Evolutionary conservation across 2,113 vertebrate species (phyloP).

Genomic region (Amphilophus citrinellus): DNA sequence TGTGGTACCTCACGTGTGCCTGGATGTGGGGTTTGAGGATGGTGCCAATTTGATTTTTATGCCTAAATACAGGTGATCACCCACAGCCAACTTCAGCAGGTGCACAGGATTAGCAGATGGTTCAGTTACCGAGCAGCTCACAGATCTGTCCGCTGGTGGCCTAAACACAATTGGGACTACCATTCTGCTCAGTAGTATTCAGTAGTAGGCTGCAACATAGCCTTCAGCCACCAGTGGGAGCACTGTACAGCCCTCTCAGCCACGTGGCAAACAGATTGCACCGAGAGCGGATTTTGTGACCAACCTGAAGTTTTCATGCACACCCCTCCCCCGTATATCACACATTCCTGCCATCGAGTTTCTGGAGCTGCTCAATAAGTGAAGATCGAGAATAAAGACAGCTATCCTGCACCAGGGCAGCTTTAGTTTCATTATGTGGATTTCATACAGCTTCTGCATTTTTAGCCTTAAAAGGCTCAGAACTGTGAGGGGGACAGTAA

Average conservation of each 20-base stretch:
- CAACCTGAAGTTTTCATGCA: no score
- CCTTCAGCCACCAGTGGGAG: no score
- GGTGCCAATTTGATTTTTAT: neutral
- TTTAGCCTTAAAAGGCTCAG: neutral
- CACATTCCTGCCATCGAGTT: no score
- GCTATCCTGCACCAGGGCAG: neutral
- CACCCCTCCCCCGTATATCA: neutral
- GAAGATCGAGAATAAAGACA: neutral
- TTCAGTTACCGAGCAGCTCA: constrained; percentile 2
- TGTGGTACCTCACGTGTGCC: neutral
- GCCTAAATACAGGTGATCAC: neutral
- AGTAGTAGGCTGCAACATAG: neutral
- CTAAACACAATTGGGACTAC: neutral
- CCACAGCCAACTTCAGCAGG: neutral
- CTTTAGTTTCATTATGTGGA: neutral
- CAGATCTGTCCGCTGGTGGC: neutral
- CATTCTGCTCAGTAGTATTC: constrained; percentile 17
- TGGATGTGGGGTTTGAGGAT: neutral
- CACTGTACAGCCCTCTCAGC: neutral
- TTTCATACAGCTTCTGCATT: neutral
- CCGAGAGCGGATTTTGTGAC: neutral
- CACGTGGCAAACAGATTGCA: neutral
- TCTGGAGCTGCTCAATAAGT: neutral
- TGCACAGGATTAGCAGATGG: neutral
- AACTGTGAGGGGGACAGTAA: neutral